phyloP scores from a whole-genome alignment of 2,113 vertebrate genomes.

The Sander lucioperca region DNA sequence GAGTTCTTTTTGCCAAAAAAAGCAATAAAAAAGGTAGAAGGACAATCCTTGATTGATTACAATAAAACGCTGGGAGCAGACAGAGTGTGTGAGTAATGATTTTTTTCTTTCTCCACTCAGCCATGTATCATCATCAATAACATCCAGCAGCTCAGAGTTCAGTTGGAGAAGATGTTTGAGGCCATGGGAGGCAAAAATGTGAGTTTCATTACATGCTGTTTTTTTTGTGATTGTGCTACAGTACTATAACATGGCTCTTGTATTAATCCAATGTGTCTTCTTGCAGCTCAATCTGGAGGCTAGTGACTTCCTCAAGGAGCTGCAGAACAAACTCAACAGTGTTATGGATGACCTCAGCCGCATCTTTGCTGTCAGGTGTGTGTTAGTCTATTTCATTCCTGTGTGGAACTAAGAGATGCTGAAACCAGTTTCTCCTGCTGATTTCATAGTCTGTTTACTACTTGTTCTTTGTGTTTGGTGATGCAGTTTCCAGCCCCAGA shows the following conservation, averaged over 20 bases:
- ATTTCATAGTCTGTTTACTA: constrained; percentile 6
- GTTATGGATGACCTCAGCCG: constrained; percentile 96
- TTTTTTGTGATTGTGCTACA: not conserved
- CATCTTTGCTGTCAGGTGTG: constrained; percentile 94
- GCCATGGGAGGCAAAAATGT: constrained; percentile 98
- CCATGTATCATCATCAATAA: constrained; percentile 99
- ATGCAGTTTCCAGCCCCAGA: constrained; percentile 95
- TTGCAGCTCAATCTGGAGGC: constrained; percentile 93
- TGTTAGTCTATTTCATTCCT: not conserved
- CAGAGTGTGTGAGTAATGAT: constrained; percentile 30
- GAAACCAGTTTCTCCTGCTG: not conserved
- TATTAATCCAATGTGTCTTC: constrained; percentile 20
- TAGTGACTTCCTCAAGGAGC: constrained; percentile 95
- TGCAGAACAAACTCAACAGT: constrained; percentile 96
- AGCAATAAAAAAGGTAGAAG: constrained; percentile 49
- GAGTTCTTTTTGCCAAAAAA: constrained; percentile 47
- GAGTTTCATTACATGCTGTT: constrained; percentile 50
- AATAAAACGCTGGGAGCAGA: constrained; percentile 38
- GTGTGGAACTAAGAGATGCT: not conserved
- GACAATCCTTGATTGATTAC: constrained; percentile 62
- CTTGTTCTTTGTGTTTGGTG: not conserved
- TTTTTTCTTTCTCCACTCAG: constrained; percentile 71
- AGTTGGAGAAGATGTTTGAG: constrained; percentile 99
- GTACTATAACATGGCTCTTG: not conserved
- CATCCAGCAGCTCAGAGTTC: constrained; percentile 96